Evolutionary conservation across 1,140 invertebrate genomes (phyloP), one percentile per base, ranked within the genome.

Genomic region (Drosophila pachea): DNA sequence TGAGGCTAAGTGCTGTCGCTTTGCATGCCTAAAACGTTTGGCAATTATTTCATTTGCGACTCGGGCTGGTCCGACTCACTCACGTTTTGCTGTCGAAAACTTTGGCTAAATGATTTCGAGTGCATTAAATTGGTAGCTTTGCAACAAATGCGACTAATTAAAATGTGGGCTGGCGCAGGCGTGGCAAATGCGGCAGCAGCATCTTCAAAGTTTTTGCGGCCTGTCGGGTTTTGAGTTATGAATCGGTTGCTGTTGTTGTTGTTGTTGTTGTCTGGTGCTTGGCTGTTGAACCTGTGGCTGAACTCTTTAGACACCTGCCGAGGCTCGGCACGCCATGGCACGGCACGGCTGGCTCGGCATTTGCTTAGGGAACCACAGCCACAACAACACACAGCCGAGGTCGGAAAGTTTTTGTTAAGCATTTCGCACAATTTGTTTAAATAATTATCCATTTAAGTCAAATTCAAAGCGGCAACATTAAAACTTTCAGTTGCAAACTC

Each of bases 61-160:
- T 59, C 42, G 58, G 66, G 47, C 4, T 42, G 40, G 14, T 47
- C 45, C 9, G 9, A 22, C 38, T 33, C 29, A n/a, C 32, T 36
- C 61, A 64, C 53, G 45, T 49, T 29, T 59, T 63, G 68, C 72
- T 75, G 58, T 62, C 35, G 42, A 32, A 84, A 83, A 83, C 36
- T 76, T 78, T 84, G 31, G 62, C 54, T 14, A 79, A 84, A 86
- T 84, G 63, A 86, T 86, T 84, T 84, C 81, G 68, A 84, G 79
- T 84, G 79, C 79, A 84, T 84, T 86, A 84, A 84, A 84, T 84
- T 78, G 79, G 73, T 72, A 73, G 79, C 76, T 78, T 70, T 69
- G 76, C 79, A 84, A 84, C 79, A 84, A 84, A 84, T 79, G 79
- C 73, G 63, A 84, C 79, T 84, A 84, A 84, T 86, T 84, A 84